phyloP scores from a whole-genome alignment of 1,140 invertebrate species.

The Heliconius nattereri region DNA sequence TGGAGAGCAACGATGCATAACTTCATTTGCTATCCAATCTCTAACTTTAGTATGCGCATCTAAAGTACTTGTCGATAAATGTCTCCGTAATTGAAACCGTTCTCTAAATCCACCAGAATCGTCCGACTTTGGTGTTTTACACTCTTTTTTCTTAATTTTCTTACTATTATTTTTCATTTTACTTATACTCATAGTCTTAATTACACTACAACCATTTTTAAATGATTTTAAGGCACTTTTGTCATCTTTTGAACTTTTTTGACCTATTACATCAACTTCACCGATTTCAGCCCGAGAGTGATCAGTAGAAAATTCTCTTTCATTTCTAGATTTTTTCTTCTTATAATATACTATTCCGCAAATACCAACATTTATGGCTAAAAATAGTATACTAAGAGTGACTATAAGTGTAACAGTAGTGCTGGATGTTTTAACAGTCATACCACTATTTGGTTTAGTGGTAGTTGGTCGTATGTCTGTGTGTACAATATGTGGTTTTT shows the following conservation, averaged over 20 bases:
- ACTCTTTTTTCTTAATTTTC: conserved; percentile 81
- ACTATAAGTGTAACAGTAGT: conserved; percentile 87
- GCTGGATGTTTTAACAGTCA: conserved; percentile 75
- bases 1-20: conserved; percentile 87
- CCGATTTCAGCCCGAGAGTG: conserved; percentile 64
- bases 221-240: conserved; percentile 67
- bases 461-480: conserved; percentile 46
- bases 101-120: conserved; percentile 81
- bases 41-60: conserved; percentile 92
- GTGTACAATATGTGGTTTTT: conserved; percentile 48
- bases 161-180: conserved; percentile 62
- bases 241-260: conserved; percentile 72
- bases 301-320: conserved; percentile 74
- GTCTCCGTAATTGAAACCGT: conserved; percentile 85
- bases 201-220: conserved; percentile 81
- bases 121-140: conserved; percentile 84
- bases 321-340: conserved; percentile 83
- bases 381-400: conserved; percentile 88
- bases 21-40: conserved; percentile 91
- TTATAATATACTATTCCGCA: conserved; percentile 90
- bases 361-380: conserved; percentile 90
- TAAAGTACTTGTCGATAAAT: conserved; percentile 89
- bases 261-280: conserved; percentile 72
- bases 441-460: conserved; percentile 50
- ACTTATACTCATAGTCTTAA: conserved; percentile 81